These are phyloP conservation scores for Unio delphinus DNA, from an alignment of 2,888 invertebrate genomes.

Conservation along the genomic window DNA sequence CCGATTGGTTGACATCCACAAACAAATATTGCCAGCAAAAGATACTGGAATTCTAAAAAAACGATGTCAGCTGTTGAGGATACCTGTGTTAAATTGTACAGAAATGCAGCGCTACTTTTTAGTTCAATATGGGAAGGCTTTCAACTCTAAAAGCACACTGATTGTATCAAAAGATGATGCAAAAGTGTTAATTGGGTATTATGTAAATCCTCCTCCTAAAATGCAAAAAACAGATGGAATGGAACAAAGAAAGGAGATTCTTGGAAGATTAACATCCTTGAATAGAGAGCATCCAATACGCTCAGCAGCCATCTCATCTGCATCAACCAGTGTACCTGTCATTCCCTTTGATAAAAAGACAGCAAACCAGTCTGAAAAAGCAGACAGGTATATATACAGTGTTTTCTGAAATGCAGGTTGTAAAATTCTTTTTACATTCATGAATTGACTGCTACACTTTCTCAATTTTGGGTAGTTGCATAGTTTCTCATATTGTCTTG, in stretches of 20 bases:
- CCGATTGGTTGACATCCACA: constrained; percentile 70
- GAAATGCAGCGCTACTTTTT: constrained; percentile 71
- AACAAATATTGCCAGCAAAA: constrained; percentile 70
- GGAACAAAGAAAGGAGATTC: constrained; percentile 10
- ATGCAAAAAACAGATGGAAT: constrained; percentile 12
- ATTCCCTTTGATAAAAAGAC: no score
- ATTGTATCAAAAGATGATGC: constrained; percentile 68
- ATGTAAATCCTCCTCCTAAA: constrained; percentile 60
- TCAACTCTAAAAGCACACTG: constrained; percentile 69
- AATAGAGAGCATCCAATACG: no score
- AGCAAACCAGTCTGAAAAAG: no score
- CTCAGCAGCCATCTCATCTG: no score
- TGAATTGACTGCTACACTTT: no score
- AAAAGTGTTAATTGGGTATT: constrained; percentile 66
- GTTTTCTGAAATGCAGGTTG: no score
- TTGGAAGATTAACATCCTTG: no score
- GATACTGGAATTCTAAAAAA: constrained; percentile 71
- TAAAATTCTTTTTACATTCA: no score
- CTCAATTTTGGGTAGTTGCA: no score
- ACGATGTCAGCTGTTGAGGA: constrained; percentile 66
- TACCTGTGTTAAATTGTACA: constrained; percentile 66
- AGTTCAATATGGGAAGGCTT: constrained; percentile 69
- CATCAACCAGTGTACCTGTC: no score
- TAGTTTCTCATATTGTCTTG: no score
- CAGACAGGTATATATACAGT: no score